Base-by-base conservation (phyloP, 2,797 vertebrate species). In the Sebastes steindachneri region DNA sequence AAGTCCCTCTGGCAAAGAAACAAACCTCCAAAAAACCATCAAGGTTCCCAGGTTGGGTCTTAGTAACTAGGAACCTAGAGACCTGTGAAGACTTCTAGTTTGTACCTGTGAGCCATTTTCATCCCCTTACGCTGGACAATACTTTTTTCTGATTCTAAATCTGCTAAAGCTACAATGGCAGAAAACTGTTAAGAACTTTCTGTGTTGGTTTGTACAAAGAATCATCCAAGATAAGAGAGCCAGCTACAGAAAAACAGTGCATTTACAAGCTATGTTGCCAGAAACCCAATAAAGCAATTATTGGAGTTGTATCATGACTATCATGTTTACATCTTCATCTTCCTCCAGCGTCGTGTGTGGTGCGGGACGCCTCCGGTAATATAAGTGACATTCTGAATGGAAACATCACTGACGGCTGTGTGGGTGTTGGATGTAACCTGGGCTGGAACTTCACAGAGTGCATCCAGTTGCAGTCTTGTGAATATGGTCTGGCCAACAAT, bases 401-500 rank as follows among this genome's bases (percentile, higher is more conserved):
- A 64, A 96, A 95, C 77, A 53, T 57, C 33, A 94, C 86, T 0
- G 90, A 87, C 0, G 79, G 45, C 1, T 96, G 95, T 35, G 82
- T 92, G 3, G 94, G 92, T 35, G 60, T 95, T 51, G 91, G 74
- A 9, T 96, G 95, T 64, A n/a, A 35, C 1, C 74, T 94, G 4
- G 95, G 95, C 77, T 96, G 96, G 95, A 95, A 96, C 89, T 97
- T 96, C 84, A 95, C 94, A 1, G 70, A 86, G 5, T 97, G 94
- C 65, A 26, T 45, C n/a, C 45, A 91, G 60, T 85, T 77, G 2
- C 62, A 85, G 9, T 68, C 89, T 14, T 97, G 96, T 37, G 0
- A 28, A 12, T 95, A 65, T 5, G 95, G 95, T 1, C 83, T 96
- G n/a, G 88, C 92, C 74, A 95, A 95, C 55, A 92, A 74, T 62